Evolutionary conservation across 2,113 vertebrate genomes (phyloP).

Genomic region (Ictalurus punctatus): DNA sequence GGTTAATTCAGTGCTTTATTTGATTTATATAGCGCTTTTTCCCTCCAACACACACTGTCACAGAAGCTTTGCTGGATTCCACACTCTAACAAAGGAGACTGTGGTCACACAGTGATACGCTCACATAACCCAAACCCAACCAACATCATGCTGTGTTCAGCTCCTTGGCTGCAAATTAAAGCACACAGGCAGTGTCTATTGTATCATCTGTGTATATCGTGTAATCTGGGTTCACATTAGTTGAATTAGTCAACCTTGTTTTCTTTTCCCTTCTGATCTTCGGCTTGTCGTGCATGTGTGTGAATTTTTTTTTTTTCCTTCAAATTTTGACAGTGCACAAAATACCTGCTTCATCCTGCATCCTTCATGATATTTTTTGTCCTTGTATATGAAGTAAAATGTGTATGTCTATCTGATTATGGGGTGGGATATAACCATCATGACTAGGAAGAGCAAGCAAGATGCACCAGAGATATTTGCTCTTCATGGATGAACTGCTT

Average conservation of each 20-base stretch:
- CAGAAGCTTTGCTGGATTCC: background rate
- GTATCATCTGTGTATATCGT: slow-evolving; percentile 26
- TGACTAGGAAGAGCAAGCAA: background rate
- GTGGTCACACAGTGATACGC: slow-evolving; percentile 9
- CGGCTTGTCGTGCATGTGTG: background rate
- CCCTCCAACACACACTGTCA: background rate
- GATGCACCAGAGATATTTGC: slow-evolving; percentile 22
- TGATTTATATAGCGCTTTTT: slow-evolving; percentile 1
- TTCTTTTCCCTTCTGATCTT: slow-evolving; percentile 1
- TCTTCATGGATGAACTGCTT: slow-evolving; percentile 23
- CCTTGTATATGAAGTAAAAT: background rate
- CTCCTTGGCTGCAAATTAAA: slow-evolving; percentile 22
- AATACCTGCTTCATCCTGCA: background rate
- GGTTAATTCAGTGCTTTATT: slow-evolving; percentile 12
- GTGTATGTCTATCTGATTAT: background rate
- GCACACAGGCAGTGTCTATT: slow-evolving; percentile 12
- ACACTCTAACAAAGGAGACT: background rate
- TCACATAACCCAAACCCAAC: slow-evolving; percentile 24
- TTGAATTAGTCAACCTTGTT: slow-evolving; percentile 1
- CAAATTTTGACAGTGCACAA: background rate
- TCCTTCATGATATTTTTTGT: background rate
- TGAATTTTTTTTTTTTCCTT: background rate
- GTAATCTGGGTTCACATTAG: slow-evolving; percentile 1
- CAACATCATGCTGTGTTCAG: background rate
- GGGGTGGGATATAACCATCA: background rate